A percentile compares a stretch with the other conserved stretches of the same genome.
These are phyloP conservation scores for Bradynema listronoti DNA, from an alignment of 1,140 invertebrate species.

Conservation along the genomic window DNA sequence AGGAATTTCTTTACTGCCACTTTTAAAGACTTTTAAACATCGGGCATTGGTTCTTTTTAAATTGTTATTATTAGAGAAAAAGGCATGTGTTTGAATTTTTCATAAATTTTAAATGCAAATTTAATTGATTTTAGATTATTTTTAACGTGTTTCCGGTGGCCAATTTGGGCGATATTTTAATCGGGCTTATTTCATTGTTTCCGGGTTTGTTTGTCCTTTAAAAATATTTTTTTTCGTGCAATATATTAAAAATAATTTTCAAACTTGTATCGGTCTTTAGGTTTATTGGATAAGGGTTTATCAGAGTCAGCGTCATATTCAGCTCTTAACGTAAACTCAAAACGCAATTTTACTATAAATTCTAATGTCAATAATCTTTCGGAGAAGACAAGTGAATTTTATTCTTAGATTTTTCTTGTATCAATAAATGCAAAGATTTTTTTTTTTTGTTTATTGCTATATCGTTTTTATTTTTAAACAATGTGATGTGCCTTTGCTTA, in stretches of 20 bases:
- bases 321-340: too few species aligned
- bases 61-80: constrained; percentile 78
- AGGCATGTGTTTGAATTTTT: constrained; percentile 61
- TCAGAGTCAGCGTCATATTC: constrained; percentile 71
- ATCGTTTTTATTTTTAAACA: too few species aligned
- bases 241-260: constrained; percentile 12
- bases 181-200: constrained; percentile 80
- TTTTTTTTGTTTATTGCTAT: too few species aligned
- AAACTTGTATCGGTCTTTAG: constrained; percentile 35
- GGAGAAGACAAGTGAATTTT: too few species aligned
- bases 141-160: constrained; percentile 88
- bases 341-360: too few species aligned
- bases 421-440: too few species aligned
- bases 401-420: too few species aligned
- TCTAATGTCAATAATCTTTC: too few species aligned
- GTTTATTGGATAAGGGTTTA: constrained; percentile 73
- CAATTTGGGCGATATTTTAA: constrained; percentile 74
- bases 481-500: too few species aligned
- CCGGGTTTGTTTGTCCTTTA: constrained; percentile 64
- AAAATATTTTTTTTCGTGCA: background rate
- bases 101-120: background rate
- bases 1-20: constrained; percentile 73
- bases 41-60: constrained; percentile 89
- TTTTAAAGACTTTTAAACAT: constrained; percentile 79
- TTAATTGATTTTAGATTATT: constrained; percentile 62